Evolutionary conservation across 2,113 vertebrate genomes (phyloP).

Genomic region (Stegostoma tigrinum): DNA sequence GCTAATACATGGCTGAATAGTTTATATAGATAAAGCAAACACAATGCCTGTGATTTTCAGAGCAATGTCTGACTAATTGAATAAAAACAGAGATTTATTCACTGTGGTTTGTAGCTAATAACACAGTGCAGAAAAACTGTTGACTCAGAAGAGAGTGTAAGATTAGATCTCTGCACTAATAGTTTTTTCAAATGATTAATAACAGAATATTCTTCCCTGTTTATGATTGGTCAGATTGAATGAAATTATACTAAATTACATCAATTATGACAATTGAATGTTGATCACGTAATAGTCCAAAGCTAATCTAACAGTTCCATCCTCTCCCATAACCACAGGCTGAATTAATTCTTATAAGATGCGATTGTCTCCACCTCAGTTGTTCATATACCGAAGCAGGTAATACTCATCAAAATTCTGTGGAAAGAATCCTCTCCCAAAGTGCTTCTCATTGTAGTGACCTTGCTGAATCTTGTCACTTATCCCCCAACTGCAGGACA

Average conservation of each 20-base stretch:
- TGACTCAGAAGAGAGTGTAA: not conserved
- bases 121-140: not conserved
- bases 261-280: not conserved
- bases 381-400: not conserved
- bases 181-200: not conserved
- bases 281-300: not conserved
- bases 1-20: not conserved
- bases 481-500: not conserved
- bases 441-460: not conserved
- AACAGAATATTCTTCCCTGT: not conserved
- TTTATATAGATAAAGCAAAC: conserved; percentile 5
- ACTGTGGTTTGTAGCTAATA: not conserved
- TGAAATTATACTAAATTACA: not conserved
- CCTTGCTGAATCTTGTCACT: not conserved
- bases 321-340: not conserved
- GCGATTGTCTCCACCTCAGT: not conserved
- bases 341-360: not conserved
- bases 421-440: not conserved
- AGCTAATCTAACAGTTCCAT: not conserved
- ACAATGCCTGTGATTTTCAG: not conserved
- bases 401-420: not conserved
- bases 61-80: not conserved
- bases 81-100: not conserved
- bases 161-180: not conserved
- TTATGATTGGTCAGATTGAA: not conserved